Evolutionary conservation across 2,113 vertebrate species (phyloP), one percentile per base, ranked within the genome.

Genomic region (Sisor rabdophorus): DNA sequence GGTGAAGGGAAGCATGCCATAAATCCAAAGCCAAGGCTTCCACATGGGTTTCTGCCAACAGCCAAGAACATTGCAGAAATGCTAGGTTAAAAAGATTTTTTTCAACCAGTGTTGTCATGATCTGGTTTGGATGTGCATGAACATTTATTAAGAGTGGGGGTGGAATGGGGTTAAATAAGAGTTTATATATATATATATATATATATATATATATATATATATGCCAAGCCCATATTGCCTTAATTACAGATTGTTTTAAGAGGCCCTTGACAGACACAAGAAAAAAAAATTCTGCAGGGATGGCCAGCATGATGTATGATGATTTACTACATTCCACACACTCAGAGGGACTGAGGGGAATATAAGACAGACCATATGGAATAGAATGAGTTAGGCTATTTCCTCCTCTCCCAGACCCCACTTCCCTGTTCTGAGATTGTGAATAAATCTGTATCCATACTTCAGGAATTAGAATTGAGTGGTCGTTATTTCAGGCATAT

Each of bases 171-270:
- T 17, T 24, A 54, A 44, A 73, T 60, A 75, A 55, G 36, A 44
- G 54, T 63, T 58, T 61, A n/a, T 63, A 28, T 54, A 10, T 63
- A 28, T 19, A 40, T 10, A n/a, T 24, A 24, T 4, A 26, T n/a
- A n/a, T n/a, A n/a, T n/a, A 11, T 50, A 2, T 50, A 24, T 32
- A 20, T 0, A 4, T 50, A 11, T 61, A n/a, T n/a, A 16, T 74
- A 22, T 59, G 44, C 28, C 48, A 73, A 79, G 60, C 24, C 52
- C 73, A 63, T 78, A 54, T 32, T 63, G 56, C 58, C 76, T 71
- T 79, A 82, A 82, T 82, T 82, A 82, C 77, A 79, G 77, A 82
- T 79, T 73, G 55, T 64, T 32, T 73, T 73, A 54, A 73, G 73
- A 56, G 73, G 81, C 73, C 81, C 77, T 53, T 75, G 73, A 82